These are phyloP conservation scores for Sus cebifrons DNA, from an alignment of 2,797 vertebrate species.

Conservation along the genomic window DNA sequence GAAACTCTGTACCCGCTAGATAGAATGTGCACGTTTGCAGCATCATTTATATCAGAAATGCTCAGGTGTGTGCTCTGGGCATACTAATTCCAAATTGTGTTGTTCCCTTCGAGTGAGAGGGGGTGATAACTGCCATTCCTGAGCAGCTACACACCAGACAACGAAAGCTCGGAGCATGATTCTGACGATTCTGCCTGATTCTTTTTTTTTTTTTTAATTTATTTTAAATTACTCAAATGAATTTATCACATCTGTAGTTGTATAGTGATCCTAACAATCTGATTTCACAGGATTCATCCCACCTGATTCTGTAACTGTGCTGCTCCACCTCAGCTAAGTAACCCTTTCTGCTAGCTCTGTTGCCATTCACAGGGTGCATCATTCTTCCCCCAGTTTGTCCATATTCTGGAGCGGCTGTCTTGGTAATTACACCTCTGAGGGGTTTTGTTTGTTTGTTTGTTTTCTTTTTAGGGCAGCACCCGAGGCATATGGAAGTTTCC, in stretches of 20 bases:
- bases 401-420: background rate
- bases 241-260: too few species aligned
- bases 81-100: rapidly evolving
- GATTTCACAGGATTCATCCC: too few species aligned
- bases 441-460: too few species aligned
- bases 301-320: background rate
- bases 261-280: too few species aligned
- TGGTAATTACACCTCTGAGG: background rate
- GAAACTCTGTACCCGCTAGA: background rate
- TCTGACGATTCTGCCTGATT: rapidly evolving
- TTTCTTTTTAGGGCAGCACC: too few species aligned
- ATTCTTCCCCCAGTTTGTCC: background rate
- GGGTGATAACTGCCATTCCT: rapidly evolving
- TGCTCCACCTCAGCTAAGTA: rapidly evolving
- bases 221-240: too few species aligned
- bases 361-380: rapidly evolving
- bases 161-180: rapidly evolving
- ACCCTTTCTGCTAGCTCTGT: background rate
- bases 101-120: too few species aligned
- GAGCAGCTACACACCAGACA: rapidly evolving
- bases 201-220: too few species aligned
- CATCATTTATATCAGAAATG: background rate
- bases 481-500: too few species aligned
- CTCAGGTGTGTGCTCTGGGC: background rate
- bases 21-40: background rate